Evolutionary conservation across 2,113 vertebrate species (phyloP).

Genomic region (Megaleporinus macrocephalus): DNA sequence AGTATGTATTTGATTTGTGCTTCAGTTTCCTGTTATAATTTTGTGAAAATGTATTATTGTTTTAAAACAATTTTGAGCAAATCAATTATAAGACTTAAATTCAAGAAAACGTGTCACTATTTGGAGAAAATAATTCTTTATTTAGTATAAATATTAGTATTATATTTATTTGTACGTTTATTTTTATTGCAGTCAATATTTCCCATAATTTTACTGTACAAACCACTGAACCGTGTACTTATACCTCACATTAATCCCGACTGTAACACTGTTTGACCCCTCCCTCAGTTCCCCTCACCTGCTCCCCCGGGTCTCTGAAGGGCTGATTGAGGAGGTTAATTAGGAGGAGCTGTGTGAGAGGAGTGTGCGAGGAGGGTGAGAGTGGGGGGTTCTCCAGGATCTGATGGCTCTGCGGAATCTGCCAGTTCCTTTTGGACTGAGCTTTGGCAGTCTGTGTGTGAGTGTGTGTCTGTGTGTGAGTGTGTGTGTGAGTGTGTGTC

Average conservation of each 20-base stretch:
- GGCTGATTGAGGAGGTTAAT: background rate
- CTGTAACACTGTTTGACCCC: background rate
- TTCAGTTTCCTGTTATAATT: no score
- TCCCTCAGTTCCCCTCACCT: background rate
- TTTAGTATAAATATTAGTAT: no score
- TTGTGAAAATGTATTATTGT: no score
- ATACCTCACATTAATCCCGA: background rate
- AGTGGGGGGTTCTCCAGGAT: background rate
- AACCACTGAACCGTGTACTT: background rate
- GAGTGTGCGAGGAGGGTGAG: no score
- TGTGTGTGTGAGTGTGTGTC: background rate
- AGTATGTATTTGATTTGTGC: no score
- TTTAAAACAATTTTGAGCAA: no score
- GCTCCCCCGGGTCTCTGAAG: background rate
- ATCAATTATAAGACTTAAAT: no score
- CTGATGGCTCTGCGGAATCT: constrained; percentile 24
- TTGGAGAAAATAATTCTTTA: no score
- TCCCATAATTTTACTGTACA: no score
- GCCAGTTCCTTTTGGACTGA: constrained; percentile 39
- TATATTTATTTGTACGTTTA: no score
- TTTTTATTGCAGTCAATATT: no score
- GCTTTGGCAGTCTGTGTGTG: constrained; percentile 16
- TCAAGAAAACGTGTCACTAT: no score
- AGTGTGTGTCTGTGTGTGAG: background rate
- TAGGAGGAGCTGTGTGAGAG: background rate